Conservation (phyloP, 2,113 vertebrate species). For the Paramormyrops kingsleyae region DNA sequence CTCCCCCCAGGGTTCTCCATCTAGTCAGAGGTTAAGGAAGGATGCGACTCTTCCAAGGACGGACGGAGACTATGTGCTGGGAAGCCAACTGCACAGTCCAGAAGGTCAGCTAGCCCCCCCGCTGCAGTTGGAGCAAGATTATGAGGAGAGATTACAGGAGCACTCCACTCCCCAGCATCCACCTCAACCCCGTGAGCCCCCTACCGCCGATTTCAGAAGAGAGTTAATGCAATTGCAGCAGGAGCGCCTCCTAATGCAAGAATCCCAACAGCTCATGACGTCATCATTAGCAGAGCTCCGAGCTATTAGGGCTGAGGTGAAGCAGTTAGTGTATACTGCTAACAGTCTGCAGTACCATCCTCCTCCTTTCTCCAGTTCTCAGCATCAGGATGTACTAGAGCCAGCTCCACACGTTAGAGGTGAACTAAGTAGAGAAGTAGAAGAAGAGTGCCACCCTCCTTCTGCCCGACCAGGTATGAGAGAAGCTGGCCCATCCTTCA, state of each 20-base stretch:
- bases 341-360: not conserved
- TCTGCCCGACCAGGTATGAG: not conserved
- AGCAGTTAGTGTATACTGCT: not conserved
- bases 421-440: not conserved
- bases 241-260: not conserved
- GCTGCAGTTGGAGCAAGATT: not conserved
- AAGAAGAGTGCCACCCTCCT: not conserved
- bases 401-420: not conserved
- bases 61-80: not conserved
- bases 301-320: not conserved
- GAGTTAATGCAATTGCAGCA: not conserved
- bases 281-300: not conserved
- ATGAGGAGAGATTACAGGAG: not conserved
- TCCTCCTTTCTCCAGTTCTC: not conserved
- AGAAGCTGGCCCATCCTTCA: not conserved
- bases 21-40: not conserved
- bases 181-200: not conserved
- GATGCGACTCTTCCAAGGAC: not conserved
- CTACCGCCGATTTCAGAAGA: not conserved
- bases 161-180: not conserved
- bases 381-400: not conserved
- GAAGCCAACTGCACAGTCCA: not conserved
- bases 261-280: not conserved
- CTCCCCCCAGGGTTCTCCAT: not conserved
- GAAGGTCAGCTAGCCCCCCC: not conserved